A percentile compares a stretch with the other conserved stretches of the same genome.
phyloP scores from a whole-genome alignment of 2,797 vertebrate genomes.

The Gouania willdenowi region DNA sequence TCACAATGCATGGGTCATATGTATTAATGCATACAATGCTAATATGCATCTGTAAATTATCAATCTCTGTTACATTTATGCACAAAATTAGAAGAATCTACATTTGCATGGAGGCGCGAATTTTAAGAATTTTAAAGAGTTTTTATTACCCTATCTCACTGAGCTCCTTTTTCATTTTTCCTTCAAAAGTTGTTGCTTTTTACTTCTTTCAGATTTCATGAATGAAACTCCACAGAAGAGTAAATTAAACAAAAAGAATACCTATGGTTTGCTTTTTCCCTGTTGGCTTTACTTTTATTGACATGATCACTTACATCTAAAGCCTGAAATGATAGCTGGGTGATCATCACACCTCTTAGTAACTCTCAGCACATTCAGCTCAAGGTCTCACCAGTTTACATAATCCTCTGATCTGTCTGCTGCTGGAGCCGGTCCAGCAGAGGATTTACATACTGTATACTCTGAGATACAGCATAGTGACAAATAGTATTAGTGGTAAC shows the following conservation, averaged over 20 bases:
- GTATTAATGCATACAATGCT: too few relatives aligned
- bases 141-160: too few relatives aligned
- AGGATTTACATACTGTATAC: slow-evolving; percentile 55
- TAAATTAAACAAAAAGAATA: slow-evolving; percentile 53
- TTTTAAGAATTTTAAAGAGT: too few relatives aligned
- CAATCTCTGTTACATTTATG: too few relatives aligned
- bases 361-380: slow-evolving; percentile 61
- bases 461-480: slow-evolving; percentile 31
- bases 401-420: slow-evolving; percentile 68
- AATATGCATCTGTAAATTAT: too few relatives aligned
- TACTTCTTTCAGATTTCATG: slow-evolving; percentile 47
- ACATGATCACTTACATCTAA: slow-evolving; percentile 56
- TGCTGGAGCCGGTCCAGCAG: slow-evolving; percentile 55
- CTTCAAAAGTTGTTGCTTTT: slow-evolving; percentile 54
- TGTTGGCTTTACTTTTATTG: slow-evolving; percentile 48
- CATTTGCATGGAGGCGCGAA: too few relatives aligned
- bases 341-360: slow-evolving; percentile 66
- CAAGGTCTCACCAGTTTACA: slow-evolving; percentile 67
- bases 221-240: slow-evolving; percentile 36
- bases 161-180: too few relatives aligned
- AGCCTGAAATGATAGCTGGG: slow-evolving; percentile 46
- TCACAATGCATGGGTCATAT: too few relatives aligned
- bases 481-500: slow-evolving; percentile 34
- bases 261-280: slow-evolving; percentile 49
- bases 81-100: too few relatives aligned